phyloP scores from a whole-genome alignment of 1,140 invertebrate species.

The Argopecten irradians region DNA sequence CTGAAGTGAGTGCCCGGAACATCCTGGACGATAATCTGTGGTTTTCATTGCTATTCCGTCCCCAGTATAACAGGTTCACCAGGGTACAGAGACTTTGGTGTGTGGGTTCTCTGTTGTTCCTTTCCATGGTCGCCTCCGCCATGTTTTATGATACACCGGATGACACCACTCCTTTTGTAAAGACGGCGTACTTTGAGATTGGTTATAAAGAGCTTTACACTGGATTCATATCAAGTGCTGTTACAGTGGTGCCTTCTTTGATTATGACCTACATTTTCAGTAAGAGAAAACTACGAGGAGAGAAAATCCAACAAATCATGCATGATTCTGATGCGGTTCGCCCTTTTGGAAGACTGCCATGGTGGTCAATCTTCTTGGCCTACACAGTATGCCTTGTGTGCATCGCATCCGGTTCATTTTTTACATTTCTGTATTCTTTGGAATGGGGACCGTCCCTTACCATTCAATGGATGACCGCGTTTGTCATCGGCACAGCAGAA shows the following conservation, averaged over 20 bases:
- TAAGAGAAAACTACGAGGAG: background rate
- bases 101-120: background rate
- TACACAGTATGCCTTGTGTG: conserved; percentile 71
- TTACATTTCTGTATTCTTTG: conserved; percentile 79
- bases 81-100: background rate
- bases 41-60: no score
- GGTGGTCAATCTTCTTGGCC: conserved; percentile 65
- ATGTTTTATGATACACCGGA: background rate
- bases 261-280: no score
- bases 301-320: background rate
- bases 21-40: background rate
- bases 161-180: background rate
- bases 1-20: background rate
- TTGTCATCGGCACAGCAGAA: conserved; percentile 78
- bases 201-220: no score
- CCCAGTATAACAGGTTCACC: background rate
- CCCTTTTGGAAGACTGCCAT: conserved; percentile 41
- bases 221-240: no score
- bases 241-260: background rate
- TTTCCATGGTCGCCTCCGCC: background rate
- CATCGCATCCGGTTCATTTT: conserved; percentile 76
- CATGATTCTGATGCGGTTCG: background rate
- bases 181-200: background rate
- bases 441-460: conserved; percentile 79
- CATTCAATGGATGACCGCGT: conserved; percentile 78